Evolutionary conservation across 1,140 invertebrate genomes (phyloP).

Genomic region (Colletes gigas): DNA sequence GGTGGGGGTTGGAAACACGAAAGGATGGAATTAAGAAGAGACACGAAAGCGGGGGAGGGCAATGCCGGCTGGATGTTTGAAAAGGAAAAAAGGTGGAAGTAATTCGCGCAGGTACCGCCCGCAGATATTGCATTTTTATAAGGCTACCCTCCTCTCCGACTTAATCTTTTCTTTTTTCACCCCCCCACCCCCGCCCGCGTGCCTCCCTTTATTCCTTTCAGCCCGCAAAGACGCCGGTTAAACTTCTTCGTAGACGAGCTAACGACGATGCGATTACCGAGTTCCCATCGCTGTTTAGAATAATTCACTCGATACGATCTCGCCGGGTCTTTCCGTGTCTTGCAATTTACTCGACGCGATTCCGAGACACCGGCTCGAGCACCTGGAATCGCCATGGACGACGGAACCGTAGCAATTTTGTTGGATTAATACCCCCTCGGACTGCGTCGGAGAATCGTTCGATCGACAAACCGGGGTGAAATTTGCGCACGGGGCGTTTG

Average conservation of each 20-base stretch:
- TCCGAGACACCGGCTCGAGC: background rate
- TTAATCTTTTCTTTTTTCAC: background rate
- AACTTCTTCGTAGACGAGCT: constrained; percentile 21
- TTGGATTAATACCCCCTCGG: too few species aligned
- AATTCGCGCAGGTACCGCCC: constrained; percentile 57
- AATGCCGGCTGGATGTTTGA: constrained; percentile 17
- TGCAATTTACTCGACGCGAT: background rate
- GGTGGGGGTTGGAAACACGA: background rate
- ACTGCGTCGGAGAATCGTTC: too few species aligned
- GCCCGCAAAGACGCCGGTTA: constrained; percentile 23
- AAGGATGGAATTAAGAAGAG: constrained; percentile 22
- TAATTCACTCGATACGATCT: constrained; percentile 26
- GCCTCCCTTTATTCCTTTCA: background rate
- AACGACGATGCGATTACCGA: constrained; percentile 51
- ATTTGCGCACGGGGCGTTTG: too few species aligned
- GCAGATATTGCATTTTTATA: constrained; percentile 69
- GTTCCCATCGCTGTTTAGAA: background rate
- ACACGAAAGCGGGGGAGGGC: background rate
- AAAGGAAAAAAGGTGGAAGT: constrained; percentile 27
- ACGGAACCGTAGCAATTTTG: too few species aligned
- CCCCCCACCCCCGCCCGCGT: background rate
- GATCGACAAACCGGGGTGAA: too few species aligned
- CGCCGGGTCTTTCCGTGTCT: background rate
- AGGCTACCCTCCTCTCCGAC: constrained; percentile 19
- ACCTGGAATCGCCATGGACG: too few species aligned